Conservation (phyloP, 2,113 vertebrate genomes). For the Litocranius walleri region DNA sequence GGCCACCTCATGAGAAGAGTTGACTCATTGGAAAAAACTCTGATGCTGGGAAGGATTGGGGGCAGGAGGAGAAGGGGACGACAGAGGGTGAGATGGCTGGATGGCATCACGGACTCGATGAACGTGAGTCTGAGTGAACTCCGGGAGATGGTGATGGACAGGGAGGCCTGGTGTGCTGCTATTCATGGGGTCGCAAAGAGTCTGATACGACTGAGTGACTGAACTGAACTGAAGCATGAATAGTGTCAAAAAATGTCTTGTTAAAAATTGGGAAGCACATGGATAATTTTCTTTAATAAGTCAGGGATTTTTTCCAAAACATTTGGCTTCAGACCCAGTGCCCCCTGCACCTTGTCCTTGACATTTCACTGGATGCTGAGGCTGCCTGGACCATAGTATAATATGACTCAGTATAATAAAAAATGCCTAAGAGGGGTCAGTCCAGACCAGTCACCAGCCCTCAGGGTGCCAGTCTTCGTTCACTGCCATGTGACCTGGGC, state of each 20-base stretch:
- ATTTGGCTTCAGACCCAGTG: background rate
- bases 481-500: background rate
- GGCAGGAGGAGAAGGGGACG: too few species aligned
- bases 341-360: background rate
- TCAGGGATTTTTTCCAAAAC: background rate
- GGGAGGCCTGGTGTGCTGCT: too few species aligned
- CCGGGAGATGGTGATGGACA: too few species aligned
- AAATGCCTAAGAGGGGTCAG: background rate
- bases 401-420: rapidly evolving
- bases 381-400: background rate
- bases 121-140: too few species aligned
- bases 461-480: background rate
- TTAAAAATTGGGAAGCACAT: background rate
- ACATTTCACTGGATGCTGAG: background rate
- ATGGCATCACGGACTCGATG: too few species aligned
- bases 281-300: background rate
- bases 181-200: too few species aligned
- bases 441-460: background rate
- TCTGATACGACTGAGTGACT: too few species aligned
- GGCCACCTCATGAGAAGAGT: too few species aligned
- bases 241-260: background rate
- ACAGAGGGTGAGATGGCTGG: too few species aligned
- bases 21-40: too few species aligned
- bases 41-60: too few species aligned
- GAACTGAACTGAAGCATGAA: background rate